A percentile compares a stretch with the other conserved stretches of the same genome.
Conservation (phyloP, 2,113 vertebrate genomes). For the Serinus canaria region DNA sequence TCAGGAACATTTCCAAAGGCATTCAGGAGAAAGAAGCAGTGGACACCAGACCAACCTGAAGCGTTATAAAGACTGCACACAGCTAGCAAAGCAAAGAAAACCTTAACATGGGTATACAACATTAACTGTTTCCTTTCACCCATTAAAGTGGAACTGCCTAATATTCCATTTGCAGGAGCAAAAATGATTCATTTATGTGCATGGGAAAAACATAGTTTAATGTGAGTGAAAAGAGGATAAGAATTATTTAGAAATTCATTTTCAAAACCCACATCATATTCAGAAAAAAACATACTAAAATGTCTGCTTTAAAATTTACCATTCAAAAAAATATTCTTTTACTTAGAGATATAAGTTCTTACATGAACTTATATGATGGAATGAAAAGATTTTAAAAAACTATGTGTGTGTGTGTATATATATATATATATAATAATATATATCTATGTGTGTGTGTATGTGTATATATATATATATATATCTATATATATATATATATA, state of each 20-base stretch:
- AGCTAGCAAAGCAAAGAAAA: not conserved
- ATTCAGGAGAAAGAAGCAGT: not conserved
- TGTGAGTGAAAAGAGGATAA: not conserved
- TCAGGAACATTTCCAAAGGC: not conserved
- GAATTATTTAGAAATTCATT: not conserved
- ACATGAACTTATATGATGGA: not conserved
- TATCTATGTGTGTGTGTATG: no score
- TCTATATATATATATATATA: not conserved
- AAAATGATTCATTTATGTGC: not conserved
- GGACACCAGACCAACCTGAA: not conserved
- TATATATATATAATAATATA: not conserved
- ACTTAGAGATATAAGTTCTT: not conserved
- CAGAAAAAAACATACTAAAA: not conserved
- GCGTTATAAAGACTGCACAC: not conserved
- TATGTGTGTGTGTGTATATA: not conserved
- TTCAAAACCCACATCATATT: not conserved
- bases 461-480: not conserved
- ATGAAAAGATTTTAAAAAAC: not conserved
- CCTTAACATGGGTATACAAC: not conserved
- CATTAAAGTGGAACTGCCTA: not conserved
- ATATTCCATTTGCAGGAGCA: not conserved
- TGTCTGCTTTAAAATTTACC: not conserved
- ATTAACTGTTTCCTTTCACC: not conserved
- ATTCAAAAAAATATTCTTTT: not conserved
- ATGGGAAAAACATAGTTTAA: not conserved